phyloP scores from a whole-genome alignment of 2,113 vertebrate genomes.

The Rhea pennata region DNA sequence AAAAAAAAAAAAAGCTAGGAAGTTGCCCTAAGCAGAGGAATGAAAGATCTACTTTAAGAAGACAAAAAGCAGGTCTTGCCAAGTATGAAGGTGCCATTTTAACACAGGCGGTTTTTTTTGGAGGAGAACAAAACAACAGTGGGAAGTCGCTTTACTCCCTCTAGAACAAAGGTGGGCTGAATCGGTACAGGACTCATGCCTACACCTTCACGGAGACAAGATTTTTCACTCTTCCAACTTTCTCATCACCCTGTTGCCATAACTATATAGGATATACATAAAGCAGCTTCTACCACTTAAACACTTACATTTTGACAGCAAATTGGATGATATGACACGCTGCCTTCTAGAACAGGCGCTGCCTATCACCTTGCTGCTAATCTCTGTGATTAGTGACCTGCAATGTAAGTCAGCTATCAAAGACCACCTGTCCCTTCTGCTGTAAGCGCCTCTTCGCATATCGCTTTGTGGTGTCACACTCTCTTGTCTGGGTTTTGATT shows the following conservation, averaged over 20 bases:
- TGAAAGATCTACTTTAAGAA: neutral
- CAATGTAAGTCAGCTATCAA: conserved; percentile 62
- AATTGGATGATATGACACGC: conserved; percentile 54
- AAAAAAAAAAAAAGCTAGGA: neutral
- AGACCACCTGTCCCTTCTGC: conserved; percentile 65
- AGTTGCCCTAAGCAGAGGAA: neutral
- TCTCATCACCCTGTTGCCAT: neutral
- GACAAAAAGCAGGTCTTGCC: neutral
- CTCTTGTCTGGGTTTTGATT: conserved; percentile 63
- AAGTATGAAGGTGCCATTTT: neutral
- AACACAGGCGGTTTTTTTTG: neutral
- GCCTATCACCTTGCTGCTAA: conserved; percentile 68
- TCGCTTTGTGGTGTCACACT: conserved; percentile 43
- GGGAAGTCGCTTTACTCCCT: neutral
- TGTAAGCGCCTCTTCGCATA: conserved; percentile 43
- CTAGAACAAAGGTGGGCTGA: neutral
- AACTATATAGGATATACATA: conserved; percentile 26
- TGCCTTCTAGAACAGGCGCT: conserved; percentile 28
- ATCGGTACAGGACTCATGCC: neutral
- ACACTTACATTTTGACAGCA: conserved; percentile 47
- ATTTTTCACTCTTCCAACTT: conserved; percentile 2
- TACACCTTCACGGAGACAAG: neutral
- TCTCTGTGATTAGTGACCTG: conserved; percentile 71
- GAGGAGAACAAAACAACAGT: neutral
- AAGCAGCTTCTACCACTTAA: conserved; percentile 42